Evolutionary conservation across 2,888 invertebrate genomes (phyloP), one percentile per base, ranked within the genome.

Genomic region (Oeneis ivallda): DNA sequence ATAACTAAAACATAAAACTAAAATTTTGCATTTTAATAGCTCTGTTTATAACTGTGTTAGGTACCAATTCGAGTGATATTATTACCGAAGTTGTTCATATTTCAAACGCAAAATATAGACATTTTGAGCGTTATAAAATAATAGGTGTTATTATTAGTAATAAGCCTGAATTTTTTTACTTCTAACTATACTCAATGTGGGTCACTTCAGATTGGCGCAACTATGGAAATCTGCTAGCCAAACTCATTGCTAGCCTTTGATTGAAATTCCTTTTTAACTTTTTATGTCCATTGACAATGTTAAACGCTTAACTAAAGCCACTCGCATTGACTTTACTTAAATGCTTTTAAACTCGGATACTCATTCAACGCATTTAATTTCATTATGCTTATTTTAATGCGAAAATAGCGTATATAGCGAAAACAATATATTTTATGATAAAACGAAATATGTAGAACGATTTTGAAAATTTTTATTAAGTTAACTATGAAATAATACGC

Each of bases 51-150:
- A 26, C 26, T 26, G 26, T 5, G 26, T 26, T 26, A 26, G 26
- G 26, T 26, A 26, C 26, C 26, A 4, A 6, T 7, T 37, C 7
- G 37, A 7, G 37, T 37, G 9, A 37, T 37, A 9, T 8, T 37
- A 37, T 37, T 9, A 37, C 8, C 9, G 32, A 34, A 5, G 2
- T 34, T 34, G 37, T 37, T 37, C 37, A 7, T 37, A 2, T 37
- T 37, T 37, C 1, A 7, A 37, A 37, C 37, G 37, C 37, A 37
- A 63, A 52, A 59, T 49, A 43, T 54, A 52, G 53, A 64, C 45
- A 59, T 53, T 43, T 64, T 62, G 50, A 57, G 53, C 26, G 58
- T 47, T 59, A 56, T 54, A 64, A n/a, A 8, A 37, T 37, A 6
- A 54, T 54, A 54, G 39, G 17, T 54, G 17, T 54, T 54, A 37